Percentiles rank a stretch among this genome's conserved stretches.
Evolutionary conservation across 1,140 invertebrate species (phyloP).

Genomic region (Bombyx mori): DNA sequence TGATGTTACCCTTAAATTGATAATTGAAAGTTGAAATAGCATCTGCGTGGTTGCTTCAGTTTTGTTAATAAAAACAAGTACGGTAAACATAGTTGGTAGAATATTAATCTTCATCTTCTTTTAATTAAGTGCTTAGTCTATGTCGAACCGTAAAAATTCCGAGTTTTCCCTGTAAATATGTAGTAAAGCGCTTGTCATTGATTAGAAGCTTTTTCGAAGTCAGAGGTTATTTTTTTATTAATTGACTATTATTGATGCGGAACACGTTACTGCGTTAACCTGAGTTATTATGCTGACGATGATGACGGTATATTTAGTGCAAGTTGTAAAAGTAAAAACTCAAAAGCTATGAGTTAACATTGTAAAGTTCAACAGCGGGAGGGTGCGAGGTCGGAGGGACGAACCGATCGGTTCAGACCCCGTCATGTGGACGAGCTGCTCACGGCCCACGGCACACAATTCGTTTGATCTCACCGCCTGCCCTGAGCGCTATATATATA

Average conservation of each 20-base stretch:
- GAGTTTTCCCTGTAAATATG: too few relatives aligned
- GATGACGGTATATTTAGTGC: too few relatives aligned
- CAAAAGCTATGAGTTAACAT: conserved; percentile 12
- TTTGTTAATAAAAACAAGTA: not conserved
- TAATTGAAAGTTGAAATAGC: conserved; percentile 23
- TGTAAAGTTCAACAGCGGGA: conserved; percentile 18
- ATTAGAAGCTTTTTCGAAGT: too few relatives aligned
- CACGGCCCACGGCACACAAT: conserved; percentile 56
- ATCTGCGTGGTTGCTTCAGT: conserved; percentile 9
- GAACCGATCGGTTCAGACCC: conserved; percentile 26
- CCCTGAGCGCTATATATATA: conserved; percentile 54
- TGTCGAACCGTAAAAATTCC: too few relatives aligned
- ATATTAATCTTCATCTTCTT: too few relatives aligned
- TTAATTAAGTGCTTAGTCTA: too few relatives aligned
- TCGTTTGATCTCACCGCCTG: conserved; percentile 60
- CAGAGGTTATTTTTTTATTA: too few relatives aligned
- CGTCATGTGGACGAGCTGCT: conserved; percentile 51
- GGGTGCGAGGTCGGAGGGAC: conserved; percentile 16
- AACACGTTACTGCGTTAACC: too few relatives aligned
- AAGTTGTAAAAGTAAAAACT: not conserved
- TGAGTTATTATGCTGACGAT: too few relatives aligned
- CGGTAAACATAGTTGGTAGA: too few relatives aligned
- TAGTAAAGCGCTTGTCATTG: too few relatives aligned
- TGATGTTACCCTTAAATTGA: conserved; percentile 17
- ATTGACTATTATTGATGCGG: too few relatives aligned